Base-by-base conservation (phyloP, 2,888 invertebrate genomes). In the Pantelozetes paolii region DNA sequence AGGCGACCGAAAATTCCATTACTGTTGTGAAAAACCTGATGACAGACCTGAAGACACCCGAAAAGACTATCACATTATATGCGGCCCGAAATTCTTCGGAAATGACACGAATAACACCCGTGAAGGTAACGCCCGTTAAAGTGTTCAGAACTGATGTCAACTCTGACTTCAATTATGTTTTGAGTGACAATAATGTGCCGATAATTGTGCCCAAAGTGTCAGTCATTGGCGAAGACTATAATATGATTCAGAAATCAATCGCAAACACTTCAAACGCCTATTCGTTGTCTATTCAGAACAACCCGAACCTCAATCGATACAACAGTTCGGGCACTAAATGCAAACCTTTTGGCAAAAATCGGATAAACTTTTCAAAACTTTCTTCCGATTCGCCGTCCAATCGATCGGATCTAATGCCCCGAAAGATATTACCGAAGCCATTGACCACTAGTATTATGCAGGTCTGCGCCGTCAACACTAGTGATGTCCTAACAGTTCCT, bases 141-240 rank as follows among this genome's bases (percentile, higher is more conserved):
- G n/a, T 64, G 36, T 36, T 64, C 13, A 32, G 40, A 32, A 64
- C 36, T 15, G 20, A 64, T 64, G 18, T 64, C 36, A 20, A n/a
- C 20, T n/a, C 30, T 15, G 67, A 36, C 13, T 36, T 23, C 40
- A 67, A 36, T 36, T 23, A 20, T 42, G 42, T 40, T 13, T 8
- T 23, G 15, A 36, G 23, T 40, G 23, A 36, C 23, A 2, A 23
- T 1, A 67, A 40, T 23, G 20, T 23, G 5, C 67, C 67, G 6
- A 67, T 67, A 40, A 67, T 67, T 67, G 32, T 67, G 40, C 67
- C 62, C n/a, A 62, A 62, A 62, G 62, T 62, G 30, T 62, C 67
- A 23, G 18, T 67, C 23, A 20, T 20, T 15, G 42, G 42, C 26
- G n/a, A 67, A 6, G 42, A 67, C 20, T 40, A 23, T 11, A 36